Conservation (phyloP, 2,113 vertebrate genomes). For the Calidris pugnax region DNA sequence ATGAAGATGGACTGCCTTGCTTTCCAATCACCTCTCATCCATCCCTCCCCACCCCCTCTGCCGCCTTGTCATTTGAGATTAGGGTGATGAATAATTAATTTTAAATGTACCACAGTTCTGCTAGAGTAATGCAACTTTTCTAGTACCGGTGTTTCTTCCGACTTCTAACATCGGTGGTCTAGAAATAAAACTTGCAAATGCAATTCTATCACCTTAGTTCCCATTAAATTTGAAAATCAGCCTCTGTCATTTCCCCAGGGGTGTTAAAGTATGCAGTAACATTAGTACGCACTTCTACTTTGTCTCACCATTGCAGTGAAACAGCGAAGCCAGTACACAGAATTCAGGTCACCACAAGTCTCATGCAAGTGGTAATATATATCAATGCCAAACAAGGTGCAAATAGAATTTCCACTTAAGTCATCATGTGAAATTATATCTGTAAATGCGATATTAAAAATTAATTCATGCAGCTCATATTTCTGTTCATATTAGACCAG, state of each 20-base stretch:
- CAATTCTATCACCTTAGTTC: not conserved
- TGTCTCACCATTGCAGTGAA: not conserved
- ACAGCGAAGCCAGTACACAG: not conserved
- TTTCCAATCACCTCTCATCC: not conserved
- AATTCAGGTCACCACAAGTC: not conserved
- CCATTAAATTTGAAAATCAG: not conserved
- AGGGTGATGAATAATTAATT: not conserved
- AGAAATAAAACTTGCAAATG: not conserved
- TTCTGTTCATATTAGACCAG: not conserved
- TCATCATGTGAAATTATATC: not conserved
- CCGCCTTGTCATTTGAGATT: rapidly evolving
- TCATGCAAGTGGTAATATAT: not conserved
- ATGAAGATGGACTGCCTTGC: not conserved
- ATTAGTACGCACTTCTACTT: rapidly evolving
- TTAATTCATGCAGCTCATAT: not conserved
- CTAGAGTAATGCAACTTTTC: not conserved
- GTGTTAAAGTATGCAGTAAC: not conserved
- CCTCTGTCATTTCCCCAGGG: not conserved
- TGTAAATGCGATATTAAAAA: not conserved
- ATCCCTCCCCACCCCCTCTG: rapidly evolving
- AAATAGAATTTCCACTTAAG: not conserved
- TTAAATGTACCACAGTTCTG: not conserved
- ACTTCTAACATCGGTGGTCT: not conserved
- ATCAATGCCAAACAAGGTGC: not conserved
- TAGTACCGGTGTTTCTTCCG: not conserved